Conservation (phyloP, 2,888 invertebrate species). For the Volucella inanis region DNA sequence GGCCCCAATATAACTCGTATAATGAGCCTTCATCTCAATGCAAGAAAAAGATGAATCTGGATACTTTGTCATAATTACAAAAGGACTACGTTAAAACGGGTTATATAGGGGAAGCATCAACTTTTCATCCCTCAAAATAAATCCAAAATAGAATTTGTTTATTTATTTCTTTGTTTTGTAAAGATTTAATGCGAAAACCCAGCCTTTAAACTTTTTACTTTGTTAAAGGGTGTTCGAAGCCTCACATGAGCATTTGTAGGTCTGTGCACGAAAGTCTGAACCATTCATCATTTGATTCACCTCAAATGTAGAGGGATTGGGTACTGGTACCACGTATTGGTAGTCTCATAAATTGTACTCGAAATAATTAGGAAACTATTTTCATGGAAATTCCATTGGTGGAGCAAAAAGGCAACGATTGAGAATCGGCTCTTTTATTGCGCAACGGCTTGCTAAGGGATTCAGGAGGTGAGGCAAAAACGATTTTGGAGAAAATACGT, state of each 20-base stretch:
- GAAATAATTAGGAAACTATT: conserved; percentile 73
- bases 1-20: conserved; percentile 21
- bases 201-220: no score
- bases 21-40: conserved; percentile 50
- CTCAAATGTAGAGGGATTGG: neutral
- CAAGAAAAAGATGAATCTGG: neutral
- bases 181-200: no score
- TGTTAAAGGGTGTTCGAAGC: no score
- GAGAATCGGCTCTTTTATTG: conserved; percentile 39
- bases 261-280: no score
- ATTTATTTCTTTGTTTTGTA: no score
- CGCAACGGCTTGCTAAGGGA: conserved; percentile 25
- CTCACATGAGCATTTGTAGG: no score
- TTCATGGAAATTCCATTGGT: conserved; percentile 59
- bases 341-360: conserved; percentile 66
- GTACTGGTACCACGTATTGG: conserved; percentile 13
- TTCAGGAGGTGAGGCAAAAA: neutral
- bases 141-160: no score
- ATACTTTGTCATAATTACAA: conserved; percentile 22
- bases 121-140: neutral
- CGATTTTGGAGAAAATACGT: conserved; percentile 40
- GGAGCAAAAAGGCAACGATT: conserved; percentile 51
- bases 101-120: conserved; percentile 9
- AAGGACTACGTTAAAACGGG: conserved; percentile 2
- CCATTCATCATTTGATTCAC: no score